Percentiles rank a stretch among this genome's conserved stretches.
Evolutionary conservation across 2,797 vertebrate species (phyloP).

Genomic region (Tapera naevia): DNA sequence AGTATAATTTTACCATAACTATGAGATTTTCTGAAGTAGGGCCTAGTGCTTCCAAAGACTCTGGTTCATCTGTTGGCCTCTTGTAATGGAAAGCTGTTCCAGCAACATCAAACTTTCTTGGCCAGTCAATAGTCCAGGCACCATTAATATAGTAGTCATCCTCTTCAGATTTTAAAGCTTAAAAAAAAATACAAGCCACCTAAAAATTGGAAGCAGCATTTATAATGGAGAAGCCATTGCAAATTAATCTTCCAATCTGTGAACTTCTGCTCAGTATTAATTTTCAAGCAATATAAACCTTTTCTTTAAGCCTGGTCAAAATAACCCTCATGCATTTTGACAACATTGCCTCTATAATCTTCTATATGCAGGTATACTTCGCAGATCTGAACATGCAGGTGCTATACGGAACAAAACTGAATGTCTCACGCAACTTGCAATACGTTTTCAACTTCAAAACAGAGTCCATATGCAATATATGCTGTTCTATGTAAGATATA

Average conservation of each 20-base stretch:
- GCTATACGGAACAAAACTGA: neutral
- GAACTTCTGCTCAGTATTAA: neutral
- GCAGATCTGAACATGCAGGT: neutral
- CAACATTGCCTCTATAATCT: neutral
- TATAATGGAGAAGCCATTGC: conserved; percentile 52
- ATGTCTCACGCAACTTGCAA: neutral
- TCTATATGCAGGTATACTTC: neutral
- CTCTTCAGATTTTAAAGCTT: conserved; percentile 94
- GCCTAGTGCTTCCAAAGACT: conserved; percentile 93
- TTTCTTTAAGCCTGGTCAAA: neutral
- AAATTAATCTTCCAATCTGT: neutral
- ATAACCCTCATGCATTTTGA: neutral
- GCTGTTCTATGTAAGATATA: neutral
- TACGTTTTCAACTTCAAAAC: neutral
- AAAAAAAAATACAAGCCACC: conserved; percentile 69
- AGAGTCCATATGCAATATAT: neutral
- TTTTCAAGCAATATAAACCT: neutral
- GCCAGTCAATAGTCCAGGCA: conserved; percentile 99
- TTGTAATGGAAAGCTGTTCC: conserved; percentile 96
- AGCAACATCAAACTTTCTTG: conserved; percentile 95
- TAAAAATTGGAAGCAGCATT: conserved; percentile 70
- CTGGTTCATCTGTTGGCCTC: conserved; percentile 92
- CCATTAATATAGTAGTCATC: conserved; percentile 98
- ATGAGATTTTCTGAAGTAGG: conserved; percentile 92
- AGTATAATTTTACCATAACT: conserved; percentile 88